Conservation (phyloP, 1,140 invertebrate species). For the Papilio machaon region DNA sequence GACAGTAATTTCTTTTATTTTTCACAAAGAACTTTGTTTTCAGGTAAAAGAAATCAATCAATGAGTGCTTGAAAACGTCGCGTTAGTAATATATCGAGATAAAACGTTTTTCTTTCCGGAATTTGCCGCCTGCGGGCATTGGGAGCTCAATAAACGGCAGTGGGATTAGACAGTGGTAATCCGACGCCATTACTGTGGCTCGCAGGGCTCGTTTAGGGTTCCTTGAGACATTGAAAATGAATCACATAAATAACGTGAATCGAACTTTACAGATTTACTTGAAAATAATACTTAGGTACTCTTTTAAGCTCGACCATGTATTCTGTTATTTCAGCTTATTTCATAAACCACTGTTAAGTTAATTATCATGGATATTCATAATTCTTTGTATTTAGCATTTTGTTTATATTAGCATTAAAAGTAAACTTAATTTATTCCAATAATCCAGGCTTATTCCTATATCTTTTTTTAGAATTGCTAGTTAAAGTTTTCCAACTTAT, state of each 20-base stretch:
- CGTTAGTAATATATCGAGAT: constrained; percentile 19
- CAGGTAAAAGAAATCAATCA: constrained; percentile 35
- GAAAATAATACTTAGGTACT: background rate
- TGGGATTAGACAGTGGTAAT: constrained; percentile 34
- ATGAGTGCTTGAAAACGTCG: constrained; percentile 5
- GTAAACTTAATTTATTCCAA: too few species aligned
- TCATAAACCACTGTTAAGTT: too few species aligned
- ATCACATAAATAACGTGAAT: background rate
- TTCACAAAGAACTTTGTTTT: constrained; percentile 13
- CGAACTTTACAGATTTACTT: background rate
- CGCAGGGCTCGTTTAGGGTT: constrained; percentile 11
- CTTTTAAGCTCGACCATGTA: background rate
- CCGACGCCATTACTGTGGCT: constrained; percentile 26
- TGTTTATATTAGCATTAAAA: too few species aligned
- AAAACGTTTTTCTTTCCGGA: constrained; percentile 18
- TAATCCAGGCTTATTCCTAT: too few species aligned
- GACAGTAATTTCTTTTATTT: background rate
- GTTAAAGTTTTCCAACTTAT: too few species aligned
- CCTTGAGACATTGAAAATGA: constrained; percentile 12
- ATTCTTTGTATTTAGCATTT: too few species aligned
- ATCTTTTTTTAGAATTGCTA: too few species aligned
- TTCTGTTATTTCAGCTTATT: too few species aligned
- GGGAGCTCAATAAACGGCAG: constrained; percentile 25
- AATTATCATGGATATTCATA: too few species aligned
- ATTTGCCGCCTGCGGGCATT: constrained; percentile 17